Evolutionary conservation across 2,113 vertebrate species (phyloP), one percentile per base, ranked within the genome.

Genomic region (Notarius quadriscutis): DNA sequence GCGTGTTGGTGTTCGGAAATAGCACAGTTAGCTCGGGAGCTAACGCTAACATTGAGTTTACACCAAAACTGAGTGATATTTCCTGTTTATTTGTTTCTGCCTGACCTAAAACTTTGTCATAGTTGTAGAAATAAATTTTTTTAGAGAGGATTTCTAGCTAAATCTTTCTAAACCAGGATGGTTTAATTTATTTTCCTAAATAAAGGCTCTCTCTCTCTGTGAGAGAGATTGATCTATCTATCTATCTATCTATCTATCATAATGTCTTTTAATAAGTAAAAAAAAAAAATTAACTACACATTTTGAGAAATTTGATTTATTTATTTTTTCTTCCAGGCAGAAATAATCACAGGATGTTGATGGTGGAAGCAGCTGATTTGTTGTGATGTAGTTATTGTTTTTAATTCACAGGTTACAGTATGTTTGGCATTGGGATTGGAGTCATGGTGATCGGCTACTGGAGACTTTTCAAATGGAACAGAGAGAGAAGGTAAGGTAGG

Each of bases 401-500:
- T 17, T 7, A 0, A 65, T 89, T 62, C 62, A 69, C 90, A 98
- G 97, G 97, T 15, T 97, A 97, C 58, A 95, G 95, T 90, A 94
- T 97, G 95, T 97, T 99, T 1, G 96, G 95, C 0, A 67, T 97
- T 4, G 96, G 97, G 18, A 84, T 97, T 0, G 97, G 97, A 34
- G 6, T 95, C 51, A 87, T 97, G 94, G 0, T 96, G 0, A 93
- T 97, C 8, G 97, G 97, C 0, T 96, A 97, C 89, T 98, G 96
- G 96, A 94, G 91, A 84, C 86, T 99, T 0, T 91, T 96, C 77
- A 95, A 75, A 58, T 98, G 97, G 97, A 99, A 99, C 93, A 94
- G 96, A 2, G 96, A 98, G 81, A 95, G 97, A n/a, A n/a, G n/a
- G n/a, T n/a, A 88, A 97, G 96, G 97, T 97, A 89, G 62, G 90